Base-by-base conservation (phyloP, 2,888 invertebrate genomes). In the Cephus nigrinus region DNA sequence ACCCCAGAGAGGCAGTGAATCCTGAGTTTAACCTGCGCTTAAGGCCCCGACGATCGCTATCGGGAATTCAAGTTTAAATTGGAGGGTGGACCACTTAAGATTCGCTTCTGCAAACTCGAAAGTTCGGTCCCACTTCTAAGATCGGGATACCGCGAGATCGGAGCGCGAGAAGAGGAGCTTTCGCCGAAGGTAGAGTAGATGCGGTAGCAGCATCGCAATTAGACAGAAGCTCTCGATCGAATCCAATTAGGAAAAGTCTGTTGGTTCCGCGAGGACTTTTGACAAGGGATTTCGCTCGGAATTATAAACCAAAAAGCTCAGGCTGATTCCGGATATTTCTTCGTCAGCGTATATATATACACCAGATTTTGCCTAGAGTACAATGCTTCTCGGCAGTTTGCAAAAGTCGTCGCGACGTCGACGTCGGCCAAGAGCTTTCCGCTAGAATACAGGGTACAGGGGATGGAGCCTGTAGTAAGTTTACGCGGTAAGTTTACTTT, bases 71-170 rank as follows among this genome's bases (percentile, higher is more conserved):
- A 85, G 83, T 85, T 85, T 85, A 85, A 85, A 85, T 84, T 84
- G 85, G 81, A 82, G 82, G 82, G 82, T 55, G 55, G 55, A 55
- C 82, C 84, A 83, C 86, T 86, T 86, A 84, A 86, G 86, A 85
- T 86, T 86, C 85, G 83, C 82, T 83, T 82, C 82, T 79, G 80
- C 79, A 82, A 84, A 83, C 86, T 82, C 77, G 83, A 81, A 86
- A 86, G 82, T 84, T 85, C 78, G 77, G 82, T 75, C 80, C 82
- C 80, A 82, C 82, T 83, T 84, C 80, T 79, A 36, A 72, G 40
- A 69, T 33, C 74, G 40, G 33, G 78, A 55, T 23, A 9, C 55
- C 23, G 55, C 55, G 23, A 5, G 40, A 40, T 40, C 40, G 9
- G 0, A 23, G 15, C 15, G 40, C 15, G 55, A 55, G 55, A 55